A percentile compares a stretch with the other conserved stretches of the same genome.
Evolutionary conservation across 2,888 invertebrate genomes (phyloP).

Genomic region (Ennomos erosarius): DNA sequence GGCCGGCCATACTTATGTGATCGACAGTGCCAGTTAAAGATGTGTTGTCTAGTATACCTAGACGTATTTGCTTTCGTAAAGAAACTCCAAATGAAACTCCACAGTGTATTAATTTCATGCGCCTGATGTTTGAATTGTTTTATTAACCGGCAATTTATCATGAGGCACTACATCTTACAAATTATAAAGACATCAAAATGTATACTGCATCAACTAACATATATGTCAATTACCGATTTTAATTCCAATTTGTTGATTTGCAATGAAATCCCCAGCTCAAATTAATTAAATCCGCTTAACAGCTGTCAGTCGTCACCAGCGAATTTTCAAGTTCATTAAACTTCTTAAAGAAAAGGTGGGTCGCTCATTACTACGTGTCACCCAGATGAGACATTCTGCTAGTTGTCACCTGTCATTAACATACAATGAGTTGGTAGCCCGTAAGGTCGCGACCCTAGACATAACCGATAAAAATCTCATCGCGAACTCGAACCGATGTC

Average conservation of each 20-base stretch:
- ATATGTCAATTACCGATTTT: neutral
- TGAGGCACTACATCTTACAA: no score
- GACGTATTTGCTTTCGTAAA: no score
- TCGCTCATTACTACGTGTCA: slow-evolving; percentile 20
- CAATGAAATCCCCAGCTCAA: slow-evolving; percentile 7
- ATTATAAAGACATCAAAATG: no score
- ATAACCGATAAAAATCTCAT: slow-evolving; percentile 40
- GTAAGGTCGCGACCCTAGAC: slow-evolving; percentile 57
- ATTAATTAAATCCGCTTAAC: slow-evolving; percentile 41
- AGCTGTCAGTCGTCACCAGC: slow-evolving; percentile 31
- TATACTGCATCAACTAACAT: no score
- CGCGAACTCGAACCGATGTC: slow-evolving; percentile 18
- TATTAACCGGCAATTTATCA: no score
- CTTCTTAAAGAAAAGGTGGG: slow-evolving; percentile 37
- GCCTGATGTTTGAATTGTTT: no score
- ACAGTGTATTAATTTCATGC: no score
- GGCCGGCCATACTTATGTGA: no score
- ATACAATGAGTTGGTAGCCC: slow-evolving; percentile 81
- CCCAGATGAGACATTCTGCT: slow-evolving; percentile 49
- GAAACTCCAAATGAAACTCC: no score
- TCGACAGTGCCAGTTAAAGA: no score
- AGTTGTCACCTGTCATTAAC: slow-evolving; percentile 67
- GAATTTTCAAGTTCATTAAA: slow-evolving; percentile 30
- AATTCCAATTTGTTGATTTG: no score
- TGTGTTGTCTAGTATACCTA: no score